Percentiles rank a stretch among this genome's conserved stretches.
Conservation (phyloP, 2,888 invertebrate genomes). For the Dryococelus australis region DNA sequence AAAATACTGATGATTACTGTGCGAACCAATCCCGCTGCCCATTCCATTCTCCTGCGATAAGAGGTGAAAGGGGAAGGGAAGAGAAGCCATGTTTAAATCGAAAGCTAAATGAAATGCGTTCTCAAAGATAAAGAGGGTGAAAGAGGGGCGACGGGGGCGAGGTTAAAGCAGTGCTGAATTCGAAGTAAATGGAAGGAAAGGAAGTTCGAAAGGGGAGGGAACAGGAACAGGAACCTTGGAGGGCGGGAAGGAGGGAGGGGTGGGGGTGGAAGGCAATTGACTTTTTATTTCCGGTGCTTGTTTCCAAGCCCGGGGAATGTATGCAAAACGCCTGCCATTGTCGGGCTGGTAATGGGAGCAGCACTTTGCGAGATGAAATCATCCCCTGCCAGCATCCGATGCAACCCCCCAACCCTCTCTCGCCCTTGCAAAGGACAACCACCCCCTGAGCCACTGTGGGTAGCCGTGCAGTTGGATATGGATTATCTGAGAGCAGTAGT, state of each 20-base stretch:
- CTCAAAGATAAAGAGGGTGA: not conserved
- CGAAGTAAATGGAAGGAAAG: slow-evolving; percentile 26
- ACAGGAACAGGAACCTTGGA: not conserved
- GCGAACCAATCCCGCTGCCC: too few relatives aligned
- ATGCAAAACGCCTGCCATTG: slow-evolving; percentile 27
- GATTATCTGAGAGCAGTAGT: too few relatives aligned
- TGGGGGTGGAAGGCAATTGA: slow-evolving; percentile 13
- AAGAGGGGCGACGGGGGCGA: not conserved
- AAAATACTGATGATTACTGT: too few relatives aligned
- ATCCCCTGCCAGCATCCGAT: not conserved
- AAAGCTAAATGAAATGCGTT: not conserved
- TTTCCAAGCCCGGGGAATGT: slow-evolving; percentile 17
- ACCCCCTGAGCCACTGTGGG: not conserved
- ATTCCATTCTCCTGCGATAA: not conserved
- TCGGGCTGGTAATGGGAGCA: slow-evolving; percentile 24
- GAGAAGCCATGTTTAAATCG: not conserved
- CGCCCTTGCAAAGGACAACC: not conserved
- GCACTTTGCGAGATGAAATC: slow-evolving; percentile 31
- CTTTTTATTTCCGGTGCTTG: slow-evolving; percentile 21
- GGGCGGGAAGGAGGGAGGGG: slow-evolving; percentile 23
- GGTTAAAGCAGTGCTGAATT: slow-evolving; percentile 2
- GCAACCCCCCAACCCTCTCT: not conserved
- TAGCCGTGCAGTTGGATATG: too few relatives aligned
- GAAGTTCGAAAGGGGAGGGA: not conserved
- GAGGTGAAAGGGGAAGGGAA: not conserved